Evolutionary conservation across 35 echinoderm and acorn worm species (phyloP).

Genomic region (Lytechinus variegatus): DNA sequence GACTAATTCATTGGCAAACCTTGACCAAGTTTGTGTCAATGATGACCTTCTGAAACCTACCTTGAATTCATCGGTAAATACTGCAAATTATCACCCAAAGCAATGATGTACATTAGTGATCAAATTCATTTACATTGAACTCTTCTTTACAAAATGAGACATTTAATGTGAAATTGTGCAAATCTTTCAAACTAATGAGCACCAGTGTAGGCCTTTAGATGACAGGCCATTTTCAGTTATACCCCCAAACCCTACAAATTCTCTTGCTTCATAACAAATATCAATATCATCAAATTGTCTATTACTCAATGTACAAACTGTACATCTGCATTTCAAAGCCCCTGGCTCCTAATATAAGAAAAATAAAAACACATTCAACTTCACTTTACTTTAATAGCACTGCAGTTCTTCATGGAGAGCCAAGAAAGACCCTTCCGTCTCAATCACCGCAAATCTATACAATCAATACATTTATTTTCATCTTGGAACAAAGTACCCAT

Average conservation of each 20-base stretch:
- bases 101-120: neutral
- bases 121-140: neutral
- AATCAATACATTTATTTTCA: conserved; percentile 8
- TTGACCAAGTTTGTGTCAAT: neutral
- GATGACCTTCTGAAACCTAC: neutral
- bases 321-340: too few species aligned
- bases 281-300: too few species aligned
- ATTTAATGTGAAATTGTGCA: neutral
- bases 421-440: neutral
- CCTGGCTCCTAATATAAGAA: too few species aligned
- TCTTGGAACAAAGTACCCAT: conserved; percentile 10
- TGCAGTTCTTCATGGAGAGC: neutral
- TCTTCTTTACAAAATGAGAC: neutral
- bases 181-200: too few species aligned
- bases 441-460: neutral
- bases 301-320: too few species aligned
- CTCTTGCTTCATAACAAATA: too few species aligned
- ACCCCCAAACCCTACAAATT: too few species aligned
- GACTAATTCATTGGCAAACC: neutral
- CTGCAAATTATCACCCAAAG: too few species aligned
- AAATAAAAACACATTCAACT: too few species aligned
- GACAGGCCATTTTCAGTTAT: too few species aligned
- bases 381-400: neutral
- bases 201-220: too few species aligned
- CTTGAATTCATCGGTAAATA: too few species aligned